These are phyloP conservation scores for Mus spretus DNA, from an alignment of 2,797 vertebrate genomes.

Conservation along the genomic window DNA sequence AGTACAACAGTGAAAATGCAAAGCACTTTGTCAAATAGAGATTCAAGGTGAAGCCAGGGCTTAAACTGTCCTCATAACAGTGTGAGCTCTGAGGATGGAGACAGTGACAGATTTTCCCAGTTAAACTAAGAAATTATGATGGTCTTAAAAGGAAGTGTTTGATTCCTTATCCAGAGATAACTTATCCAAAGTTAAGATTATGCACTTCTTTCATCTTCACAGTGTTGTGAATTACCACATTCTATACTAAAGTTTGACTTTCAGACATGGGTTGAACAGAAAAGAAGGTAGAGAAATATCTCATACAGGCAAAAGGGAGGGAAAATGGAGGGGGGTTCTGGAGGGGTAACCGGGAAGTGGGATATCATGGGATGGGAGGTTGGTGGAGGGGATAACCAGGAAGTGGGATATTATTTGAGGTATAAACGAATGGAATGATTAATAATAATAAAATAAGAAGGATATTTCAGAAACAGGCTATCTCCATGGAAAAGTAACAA, in stretches of 20 bases:
- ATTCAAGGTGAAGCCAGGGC: not conserved
- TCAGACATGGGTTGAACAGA: not conserved
- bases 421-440: no score
- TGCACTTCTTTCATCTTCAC: not conserved
- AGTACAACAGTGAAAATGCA: not conserved
- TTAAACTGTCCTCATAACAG: not conserved
- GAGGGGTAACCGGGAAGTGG: no score
- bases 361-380: not conserved
- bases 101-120: not conserved
- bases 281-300: not conserved
- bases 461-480: not conserved
- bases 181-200: not conserved
- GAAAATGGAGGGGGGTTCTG: not conserved
- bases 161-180: not conserved
- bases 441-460: no score
- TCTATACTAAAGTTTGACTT: conserved; percentile 6
- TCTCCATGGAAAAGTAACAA: not conserved
- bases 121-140: not conserved
- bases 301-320: no score
- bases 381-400: no score
- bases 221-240: not conserved
- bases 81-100: not conserved
- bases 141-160: not conserved
- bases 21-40: not conserved
- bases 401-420: no score